These are phyloP conservation scores for Drosophila macrothrix DNA, from an alignment of 2,888 invertebrate genomes.

Conservation along the genomic window DNA sequence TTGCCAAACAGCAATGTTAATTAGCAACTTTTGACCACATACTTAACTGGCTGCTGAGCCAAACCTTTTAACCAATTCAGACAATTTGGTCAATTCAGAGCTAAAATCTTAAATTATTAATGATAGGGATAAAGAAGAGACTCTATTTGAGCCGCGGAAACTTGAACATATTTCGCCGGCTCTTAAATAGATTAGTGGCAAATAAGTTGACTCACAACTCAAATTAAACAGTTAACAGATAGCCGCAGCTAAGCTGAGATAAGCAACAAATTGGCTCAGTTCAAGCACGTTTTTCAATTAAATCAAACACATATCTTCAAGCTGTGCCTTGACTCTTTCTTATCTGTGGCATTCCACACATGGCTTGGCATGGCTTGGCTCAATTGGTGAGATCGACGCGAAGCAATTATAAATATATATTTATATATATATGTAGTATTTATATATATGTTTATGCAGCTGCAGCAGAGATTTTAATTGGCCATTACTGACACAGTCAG, in stretches of 20 bases:
- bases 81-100: neutral
- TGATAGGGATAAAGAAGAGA: neutral
- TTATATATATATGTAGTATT: neutral
- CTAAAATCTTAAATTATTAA: neutral
- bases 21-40: neutral
- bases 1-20: neutral
- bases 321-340: neutral
- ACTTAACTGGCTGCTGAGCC: neutral
- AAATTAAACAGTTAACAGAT: too few species aligned
- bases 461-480: constrained; percentile 16
- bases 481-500: constrained; percentile 3
- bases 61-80: neutral
- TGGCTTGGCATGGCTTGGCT: neutral
- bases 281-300: constrained; percentile 12
- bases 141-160: neutral
- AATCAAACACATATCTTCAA: neutral
- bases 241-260: neutral
- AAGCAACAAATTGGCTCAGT: neutral
- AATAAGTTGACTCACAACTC: neutral
- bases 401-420: neutral
- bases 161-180: neutral
- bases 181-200: neutral
- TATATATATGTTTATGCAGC: neutral
- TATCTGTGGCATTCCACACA: constrained; percentile 25
- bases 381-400: constrained; percentile 22